Evolutionary conservation across 1,140 invertebrate genomes (phyloP).

Genomic region (Apis dorsata): DNA sequence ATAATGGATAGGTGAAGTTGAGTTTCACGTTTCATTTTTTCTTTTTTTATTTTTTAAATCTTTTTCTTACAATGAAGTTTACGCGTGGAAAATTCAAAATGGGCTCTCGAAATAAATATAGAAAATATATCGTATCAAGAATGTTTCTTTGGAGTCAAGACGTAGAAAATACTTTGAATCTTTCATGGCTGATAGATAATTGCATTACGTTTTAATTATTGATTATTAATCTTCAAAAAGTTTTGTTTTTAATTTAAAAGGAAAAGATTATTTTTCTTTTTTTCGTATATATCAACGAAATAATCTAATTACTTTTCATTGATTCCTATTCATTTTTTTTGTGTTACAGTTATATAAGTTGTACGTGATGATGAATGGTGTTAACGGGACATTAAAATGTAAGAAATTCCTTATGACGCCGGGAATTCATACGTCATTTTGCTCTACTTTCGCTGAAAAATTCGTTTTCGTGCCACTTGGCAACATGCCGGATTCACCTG

Average conservation of each 20-base stretch:
- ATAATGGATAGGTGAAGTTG: background rate
- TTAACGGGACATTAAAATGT: slow-evolving; percentile 35
- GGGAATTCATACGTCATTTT: slow-evolving; percentile 48
- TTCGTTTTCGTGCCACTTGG: slow-evolving; percentile 58
- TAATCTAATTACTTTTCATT: background rate
- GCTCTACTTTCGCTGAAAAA: slow-evolving; percentile 59
- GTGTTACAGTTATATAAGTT: slow-evolving; percentile 17
- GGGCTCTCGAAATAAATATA: too few relatives aligned
- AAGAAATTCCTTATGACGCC: slow-evolving; percentile 36
- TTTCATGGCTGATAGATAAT: too few relatives aligned
- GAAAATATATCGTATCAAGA: too few relatives aligned
- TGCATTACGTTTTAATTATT: too few relatives aligned
- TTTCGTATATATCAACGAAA: background rate
- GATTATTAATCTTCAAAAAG: background rate
- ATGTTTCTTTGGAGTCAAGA: too few relatives aligned
- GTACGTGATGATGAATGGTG: slow-evolving; percentile 25
- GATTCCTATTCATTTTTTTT: too few relatives aligned
- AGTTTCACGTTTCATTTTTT: background rate
- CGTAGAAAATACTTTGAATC: too few relatives aligned
- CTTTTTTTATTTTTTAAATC: background rate
- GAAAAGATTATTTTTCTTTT: background rate
- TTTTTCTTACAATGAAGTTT: too few relatives aligned
- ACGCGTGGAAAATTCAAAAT: too few relatives aligned
- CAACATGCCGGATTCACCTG: slow-evolving; percentile 41
- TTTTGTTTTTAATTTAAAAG: background rate